These are phyloP conservation scores for Candoia aspera DNA, from an alignment of 2,113 vertebrate genomes.

Conservation along the genomic window DNA sequence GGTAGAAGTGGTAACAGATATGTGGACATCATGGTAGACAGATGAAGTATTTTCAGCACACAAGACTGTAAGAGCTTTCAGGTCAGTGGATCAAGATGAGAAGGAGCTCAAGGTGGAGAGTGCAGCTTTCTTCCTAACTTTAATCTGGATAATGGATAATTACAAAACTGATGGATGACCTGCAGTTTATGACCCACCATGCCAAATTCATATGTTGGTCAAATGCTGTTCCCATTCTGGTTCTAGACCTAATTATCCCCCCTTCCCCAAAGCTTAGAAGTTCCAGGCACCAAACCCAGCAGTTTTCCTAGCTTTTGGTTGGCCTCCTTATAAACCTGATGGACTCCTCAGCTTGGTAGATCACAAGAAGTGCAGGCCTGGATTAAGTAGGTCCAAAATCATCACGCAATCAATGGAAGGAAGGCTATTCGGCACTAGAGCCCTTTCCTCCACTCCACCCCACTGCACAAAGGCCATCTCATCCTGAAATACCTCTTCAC, in stretches of 20 bases:
- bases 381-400: not conserved
- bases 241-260: not conserved
- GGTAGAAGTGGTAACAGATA: not conserved
- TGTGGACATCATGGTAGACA: not conserved
- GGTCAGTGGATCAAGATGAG: not conserved
- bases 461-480: not conserved
- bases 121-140: not conserved
- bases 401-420: not conserved
- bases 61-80: not conserved
- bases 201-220: not conserved
- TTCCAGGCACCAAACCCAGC: not conserved
- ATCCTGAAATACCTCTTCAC: not conserved
- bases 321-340: not conserved
- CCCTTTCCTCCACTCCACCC: not conserved
- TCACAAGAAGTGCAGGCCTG: not conserved
- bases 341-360: not conserved
- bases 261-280: not conserved
- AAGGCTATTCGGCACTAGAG: not conserved
- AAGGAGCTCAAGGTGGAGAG: not conserved
- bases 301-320: not conserved
- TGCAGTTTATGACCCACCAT: not conserved
- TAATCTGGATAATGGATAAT: not conserved
- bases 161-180: not conserved
- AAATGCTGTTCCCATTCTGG: not conserved
- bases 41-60: too few species aligned